phyloP scores from a whole-genome alignment of 2,797 vertebrate species.

The Gobionotothen gibberifrons region DNA sequence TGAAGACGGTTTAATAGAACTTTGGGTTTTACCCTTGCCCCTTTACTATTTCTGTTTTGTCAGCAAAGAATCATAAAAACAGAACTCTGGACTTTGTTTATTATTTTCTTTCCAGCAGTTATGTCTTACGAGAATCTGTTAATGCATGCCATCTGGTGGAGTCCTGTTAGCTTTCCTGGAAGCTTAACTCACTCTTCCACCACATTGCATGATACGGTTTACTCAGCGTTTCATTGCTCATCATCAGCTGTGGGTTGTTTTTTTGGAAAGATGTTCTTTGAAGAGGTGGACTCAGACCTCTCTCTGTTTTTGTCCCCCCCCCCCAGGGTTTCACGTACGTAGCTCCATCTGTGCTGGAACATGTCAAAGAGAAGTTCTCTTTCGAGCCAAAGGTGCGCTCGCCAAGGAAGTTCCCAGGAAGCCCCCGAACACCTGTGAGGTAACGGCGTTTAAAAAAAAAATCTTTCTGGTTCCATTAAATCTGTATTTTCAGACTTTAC shows the following conservation, averaged over 20 bases:
- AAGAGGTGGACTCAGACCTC: constrained; percentile 60
- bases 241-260: constrained; percentile 75
- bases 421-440: constrained; percentile 96
- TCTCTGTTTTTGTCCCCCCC: constrained; percentile 38
- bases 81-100: constrained; percentile 36
- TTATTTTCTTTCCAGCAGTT: constrained; percentile 38
- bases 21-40: not conserved
- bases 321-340: constrained; percentile 96
- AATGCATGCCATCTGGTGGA: constrained; percentile 77
- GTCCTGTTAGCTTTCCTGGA: constrained; percentile 74
- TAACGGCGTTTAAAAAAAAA: constrained; percentile 42
- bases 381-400: constrained; percentile 97
- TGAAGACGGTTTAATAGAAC: constrained; percentile 9
- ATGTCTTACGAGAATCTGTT: constrained; percentile 75
- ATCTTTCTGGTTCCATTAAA: constrained; percentile 1
- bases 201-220: constrained; percentile 75
- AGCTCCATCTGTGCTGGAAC: constrained; percentile 98
- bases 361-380: constrained; percentile 95
- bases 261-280: constrained; percentile 66
- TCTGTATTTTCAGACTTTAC: constrained; percentile 24
- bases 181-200: constrained; percentile 69
- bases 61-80: constrained; percentile 35
- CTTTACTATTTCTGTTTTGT: constrained; percentile 7
- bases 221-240: constrained; percentile 74
- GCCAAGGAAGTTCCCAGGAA: constrained; percentile 95